Evolutionary conservation across 1,140 invertebrate species (phyloP).

Genomic region (Diabrotica undecimpunctata): DNA sequence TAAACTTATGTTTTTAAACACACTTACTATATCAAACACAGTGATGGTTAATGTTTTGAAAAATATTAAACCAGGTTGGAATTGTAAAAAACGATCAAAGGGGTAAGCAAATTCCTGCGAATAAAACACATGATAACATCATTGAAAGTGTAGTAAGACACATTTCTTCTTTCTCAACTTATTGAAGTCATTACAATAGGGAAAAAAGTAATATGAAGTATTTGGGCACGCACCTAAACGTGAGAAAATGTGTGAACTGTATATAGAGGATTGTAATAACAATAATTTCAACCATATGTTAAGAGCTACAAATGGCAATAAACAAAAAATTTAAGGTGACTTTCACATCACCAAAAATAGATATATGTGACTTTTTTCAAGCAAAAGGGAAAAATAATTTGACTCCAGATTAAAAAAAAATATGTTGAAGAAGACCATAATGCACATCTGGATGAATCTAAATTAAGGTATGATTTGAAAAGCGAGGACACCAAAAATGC

Average conservation of each 20-base stretch:
- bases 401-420: too few relatives aligned
- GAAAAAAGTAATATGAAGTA: constrained; percentile 3
- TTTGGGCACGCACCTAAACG: neutral
- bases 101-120: neutral
- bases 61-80: too few relatives aligned
- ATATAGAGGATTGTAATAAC: too few relatives aligned
- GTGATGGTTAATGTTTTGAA: too few relatives aligned
- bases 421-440: too few relatives aligned
- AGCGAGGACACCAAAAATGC: too few relatives aligned
- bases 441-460: too few relatives aligned
- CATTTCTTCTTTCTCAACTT: constrained; percentile 1
- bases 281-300: neutral
- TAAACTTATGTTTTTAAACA: too few relatives aligned
- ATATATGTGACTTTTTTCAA: constrained; percentile 3
- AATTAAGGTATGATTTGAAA: too few relatives aligned
- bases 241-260: constrained; percentile 8
- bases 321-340: constrained; percentile 6
- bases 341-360: constrained; percentile 5
- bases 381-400: constrained; percentile 3
- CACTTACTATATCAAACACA: constrained; percentile 7
- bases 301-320: constrained; percentile 3
- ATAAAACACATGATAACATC: neutral
- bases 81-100: neutral
- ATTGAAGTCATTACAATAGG: constrained; percentile 4
- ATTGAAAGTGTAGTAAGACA: neutral